phyloP scores from a whole-genome alignment of 2,113 vertebrate species.

The Prionailurus viverrinus region DNA sequence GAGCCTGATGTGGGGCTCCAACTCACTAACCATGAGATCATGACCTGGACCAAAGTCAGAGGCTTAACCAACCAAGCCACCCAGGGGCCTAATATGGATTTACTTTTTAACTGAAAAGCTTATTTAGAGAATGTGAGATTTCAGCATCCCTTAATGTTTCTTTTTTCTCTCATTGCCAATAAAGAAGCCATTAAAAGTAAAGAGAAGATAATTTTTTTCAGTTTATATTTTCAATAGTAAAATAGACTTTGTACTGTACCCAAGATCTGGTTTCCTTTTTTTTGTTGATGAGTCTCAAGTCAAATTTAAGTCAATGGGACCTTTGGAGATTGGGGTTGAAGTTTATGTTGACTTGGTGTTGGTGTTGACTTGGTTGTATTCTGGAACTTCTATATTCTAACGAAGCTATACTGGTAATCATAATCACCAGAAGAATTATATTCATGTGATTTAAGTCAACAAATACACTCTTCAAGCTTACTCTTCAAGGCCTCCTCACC shows the following conservation, averaged over 20 bases:
- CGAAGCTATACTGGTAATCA: background rate
- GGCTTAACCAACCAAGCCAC: no score
- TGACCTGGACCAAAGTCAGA: no score
- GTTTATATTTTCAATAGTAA: background rate
- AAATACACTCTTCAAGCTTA: background rate
- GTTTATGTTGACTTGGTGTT: no score
- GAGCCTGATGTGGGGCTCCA: no score
- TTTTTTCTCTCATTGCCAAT: background rate
- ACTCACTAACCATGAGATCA: no score
- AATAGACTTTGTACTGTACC: background rate
- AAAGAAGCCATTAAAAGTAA: slow-evolving; percentile 1
- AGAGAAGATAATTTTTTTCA: background rate
- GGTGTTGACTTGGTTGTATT: background rate
- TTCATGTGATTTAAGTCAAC: background rate
- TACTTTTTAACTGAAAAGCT: background rate
- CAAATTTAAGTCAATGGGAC: background rate
- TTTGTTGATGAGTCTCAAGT: background rate
- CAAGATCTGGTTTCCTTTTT: background rate
- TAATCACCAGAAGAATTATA: background rate
- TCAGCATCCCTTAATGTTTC: background rate
- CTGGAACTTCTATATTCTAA: background rate
- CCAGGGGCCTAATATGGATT: background rate
- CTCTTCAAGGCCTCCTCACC: background rate
- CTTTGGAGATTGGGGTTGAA: background rate
- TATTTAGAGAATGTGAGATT: background rate